phyloP scores from a whole-genome alignment of 2,113 vertebrate species.

The Tragelaphus scriptus region DNA sequence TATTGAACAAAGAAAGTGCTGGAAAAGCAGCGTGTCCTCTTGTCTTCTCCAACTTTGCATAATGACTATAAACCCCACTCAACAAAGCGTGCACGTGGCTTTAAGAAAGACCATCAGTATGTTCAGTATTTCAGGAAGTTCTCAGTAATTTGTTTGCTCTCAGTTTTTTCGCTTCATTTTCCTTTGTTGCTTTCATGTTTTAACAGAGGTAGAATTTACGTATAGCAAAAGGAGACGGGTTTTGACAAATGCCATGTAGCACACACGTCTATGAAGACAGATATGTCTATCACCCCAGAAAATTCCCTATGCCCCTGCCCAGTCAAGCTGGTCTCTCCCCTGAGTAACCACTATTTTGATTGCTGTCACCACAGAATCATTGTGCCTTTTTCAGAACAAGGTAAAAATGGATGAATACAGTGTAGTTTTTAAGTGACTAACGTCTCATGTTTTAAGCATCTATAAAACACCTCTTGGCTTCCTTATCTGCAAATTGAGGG shows the following conservation, averaged over 20 bases:
- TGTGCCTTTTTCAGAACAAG: neutral
- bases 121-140: neutral
- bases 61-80: neutral
- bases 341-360: neutral
- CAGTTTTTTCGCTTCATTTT: neutral
- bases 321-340: neutral
- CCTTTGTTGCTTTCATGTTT: neutral
- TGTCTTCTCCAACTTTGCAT: neutral
- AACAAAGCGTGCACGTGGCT: neutral
- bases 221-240: neutral
- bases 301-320: neutral
- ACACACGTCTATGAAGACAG: neutral
- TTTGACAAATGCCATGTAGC: neutral
- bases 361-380: neutral
- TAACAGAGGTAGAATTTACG: neutral
- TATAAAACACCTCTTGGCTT: neutral
- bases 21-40: neutral
- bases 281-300: neutral
- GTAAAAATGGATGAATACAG: neutral
- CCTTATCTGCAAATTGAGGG: neutral
- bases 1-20: neutral
- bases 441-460: neutral
- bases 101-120: neutral
- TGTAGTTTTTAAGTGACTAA: neutral
- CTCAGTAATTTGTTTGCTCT: neutral